Conservation (phyloP, 2,888 invertebrate species). For the Cybosia mesomella region DNA sequence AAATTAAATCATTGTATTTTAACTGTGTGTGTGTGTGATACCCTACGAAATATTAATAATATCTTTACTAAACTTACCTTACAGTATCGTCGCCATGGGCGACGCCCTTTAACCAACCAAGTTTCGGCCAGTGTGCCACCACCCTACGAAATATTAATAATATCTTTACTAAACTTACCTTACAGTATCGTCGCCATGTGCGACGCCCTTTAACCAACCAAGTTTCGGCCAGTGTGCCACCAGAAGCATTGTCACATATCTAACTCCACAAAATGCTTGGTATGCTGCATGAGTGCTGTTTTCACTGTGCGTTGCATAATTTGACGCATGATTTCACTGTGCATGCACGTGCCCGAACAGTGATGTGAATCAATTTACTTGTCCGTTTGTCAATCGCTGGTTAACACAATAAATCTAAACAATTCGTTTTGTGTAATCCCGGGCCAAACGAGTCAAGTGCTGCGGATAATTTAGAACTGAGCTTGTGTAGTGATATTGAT, state of each 20-base stretch:
- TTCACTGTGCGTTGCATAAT: slow-evolving; percentile 73
- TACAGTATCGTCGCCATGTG: too few relatives aligned
- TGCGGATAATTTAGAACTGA: neutral
- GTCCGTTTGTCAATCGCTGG: slow-evolving; percentile 43
- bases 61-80: too few relatives aligned
- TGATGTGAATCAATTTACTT: slow-evolving; percentile 50
- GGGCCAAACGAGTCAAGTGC: neutral
- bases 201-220: neutral
- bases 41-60: neutral
- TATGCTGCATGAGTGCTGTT: slow-evolving; percentile 60
- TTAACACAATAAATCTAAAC: slow-evolving; percentile 26
- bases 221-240: slow-evolving; percentile 32
- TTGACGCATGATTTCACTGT: slow-evolving; percentile 64
- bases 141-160: neutral
- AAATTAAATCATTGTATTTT: neutral
- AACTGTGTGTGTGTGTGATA: neutral
- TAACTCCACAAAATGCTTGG: slow-evolving; percentile 47
- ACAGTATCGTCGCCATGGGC: too few relatives aligned
- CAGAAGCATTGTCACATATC: slow-evolving; percentile 45
- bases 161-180: too few relatives aligned
- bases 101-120: slow-evolving; percentile 3
- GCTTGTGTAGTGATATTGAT: neutral
- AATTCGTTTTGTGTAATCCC: neutral
- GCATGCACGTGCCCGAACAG: slow-evolving; percentile 50
- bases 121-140: slow-evolving; percentile 32